phyloP scores from a whole-genome alignment of 1,140 invertebrate genomes.

The Propsilocerus akamusi region DNA sequence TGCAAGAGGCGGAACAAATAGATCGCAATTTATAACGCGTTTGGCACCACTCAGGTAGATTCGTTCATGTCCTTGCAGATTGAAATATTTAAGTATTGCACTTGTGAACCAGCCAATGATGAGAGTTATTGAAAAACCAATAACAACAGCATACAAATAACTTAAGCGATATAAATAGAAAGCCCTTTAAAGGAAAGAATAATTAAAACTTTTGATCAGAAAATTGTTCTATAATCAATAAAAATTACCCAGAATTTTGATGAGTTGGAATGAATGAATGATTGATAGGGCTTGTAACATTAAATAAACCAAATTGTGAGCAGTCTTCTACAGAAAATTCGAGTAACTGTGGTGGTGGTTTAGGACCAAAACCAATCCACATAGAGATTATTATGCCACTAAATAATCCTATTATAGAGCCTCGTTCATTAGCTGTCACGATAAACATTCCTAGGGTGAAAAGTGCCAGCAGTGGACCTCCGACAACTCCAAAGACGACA shows the following conservation, averaged over 20 bases:
- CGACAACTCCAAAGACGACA: slow-evolving; percentile 61
- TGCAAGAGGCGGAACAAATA: slow-evolving; percentile 44
- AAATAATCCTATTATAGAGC: slow-evolving; percentile 44
- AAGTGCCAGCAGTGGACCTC: slow-evolving; percentile 59
- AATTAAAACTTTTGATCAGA: slow-evolving; percentile 4
- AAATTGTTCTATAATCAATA: slow-evolving; percentile 3
- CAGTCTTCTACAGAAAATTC: slow-evolving; percentile 38
- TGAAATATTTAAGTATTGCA: slow-evolving; percentile 15
- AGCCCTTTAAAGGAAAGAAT: slow-evolving; percentile 5
- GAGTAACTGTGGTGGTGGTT: slow-evolving; percentile 35
- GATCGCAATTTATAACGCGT: slow-evolving; percentile 28
- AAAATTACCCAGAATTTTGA: neutral
- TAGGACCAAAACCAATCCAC: slow-evolving; percentile 74
- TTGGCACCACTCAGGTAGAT: slow-evolving; percentile 13
- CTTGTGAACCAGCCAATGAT: slow-evolving; percentile 44
- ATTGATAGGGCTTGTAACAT: slow-evolving; percentile 4
- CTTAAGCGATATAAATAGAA: slow-evolving; percentile 59
- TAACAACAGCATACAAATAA: slow-evolving; percentile 68
- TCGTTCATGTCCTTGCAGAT: slow-evolving; percentile 17
- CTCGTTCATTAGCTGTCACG: slow-evolving; percentile 40
- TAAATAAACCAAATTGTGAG: slow-evolving; percentile 9
- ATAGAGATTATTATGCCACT: slow-evolving; percentile 46
- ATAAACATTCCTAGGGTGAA: slow-evolving; percentile 63
- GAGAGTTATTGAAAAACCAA: slow-evolving; percentile 46
- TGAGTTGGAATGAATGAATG: neutral